Conservation (phyloP, 92 coral and sea anemone genomes). For the Zoanthus gigantus region DNA sequence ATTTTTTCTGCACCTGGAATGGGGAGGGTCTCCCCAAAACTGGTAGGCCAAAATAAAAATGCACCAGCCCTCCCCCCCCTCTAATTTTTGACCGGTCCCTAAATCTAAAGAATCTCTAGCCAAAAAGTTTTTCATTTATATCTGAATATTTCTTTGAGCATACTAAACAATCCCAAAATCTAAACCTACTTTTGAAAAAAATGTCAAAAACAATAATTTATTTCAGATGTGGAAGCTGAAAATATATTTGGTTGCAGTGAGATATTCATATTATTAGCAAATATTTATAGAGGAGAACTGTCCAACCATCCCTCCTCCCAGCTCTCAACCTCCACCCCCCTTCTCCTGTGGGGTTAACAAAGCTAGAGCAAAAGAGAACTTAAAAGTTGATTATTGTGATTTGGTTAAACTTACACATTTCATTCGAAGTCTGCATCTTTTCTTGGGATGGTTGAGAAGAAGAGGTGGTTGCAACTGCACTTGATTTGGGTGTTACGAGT, state of each 20-base stretch:
- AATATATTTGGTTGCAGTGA: conserved; percentile 33
- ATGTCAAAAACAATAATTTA: neutral
- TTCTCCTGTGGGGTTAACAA: conserved; percentile 5
- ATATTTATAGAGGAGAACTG: conserved; percentile 25
- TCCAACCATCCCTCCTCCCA: conserved; percentile 43
- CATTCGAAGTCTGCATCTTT: conserved; percentile 51
- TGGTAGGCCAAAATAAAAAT: too few relatives aligned
- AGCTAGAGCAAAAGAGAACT: conserved; percentile 19
- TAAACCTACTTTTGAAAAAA: neutral
- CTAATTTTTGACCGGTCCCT: too few relatives aligned
- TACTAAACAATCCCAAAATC: neutral
- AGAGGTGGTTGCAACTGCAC: too few relatives aligned
- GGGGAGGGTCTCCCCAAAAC: too few relatives aligned
- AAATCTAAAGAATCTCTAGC: neutral
- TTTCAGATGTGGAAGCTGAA: conserved; percentile 37
- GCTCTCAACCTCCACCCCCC: neutral
- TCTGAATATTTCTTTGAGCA: neutral
- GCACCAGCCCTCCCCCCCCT: too few relatives aligned
- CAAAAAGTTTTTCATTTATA: conserved; percentile 1
- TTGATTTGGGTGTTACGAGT: too few relatives aligned
- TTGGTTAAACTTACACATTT: conserved; percentile 48
- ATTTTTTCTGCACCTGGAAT: too few relatives aligned
- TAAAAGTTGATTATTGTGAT: conserved; percentile 50
- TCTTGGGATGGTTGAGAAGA: neutral
- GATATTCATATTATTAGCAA: conserved; percentile 41